Conservation (phyloP, 2,888 invertebrate genomes). For the Perdita meconis region DNA sequence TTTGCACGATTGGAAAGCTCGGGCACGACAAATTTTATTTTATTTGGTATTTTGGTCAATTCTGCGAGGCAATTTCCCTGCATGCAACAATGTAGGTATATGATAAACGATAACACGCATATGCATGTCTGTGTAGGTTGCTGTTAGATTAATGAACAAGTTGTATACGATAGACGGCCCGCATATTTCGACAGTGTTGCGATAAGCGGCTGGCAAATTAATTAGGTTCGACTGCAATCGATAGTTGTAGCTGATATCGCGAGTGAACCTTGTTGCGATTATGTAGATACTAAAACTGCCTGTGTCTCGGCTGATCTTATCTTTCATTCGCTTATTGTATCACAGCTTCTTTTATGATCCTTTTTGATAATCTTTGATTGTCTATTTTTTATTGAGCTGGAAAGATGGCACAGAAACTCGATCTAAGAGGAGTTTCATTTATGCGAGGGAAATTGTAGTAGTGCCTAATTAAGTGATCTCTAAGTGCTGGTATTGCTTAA, state of each 20-base stretch:
- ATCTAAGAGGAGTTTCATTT: no score
- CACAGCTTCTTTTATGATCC: no score
- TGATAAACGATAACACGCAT: neutral
- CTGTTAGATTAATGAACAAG: conserved; percentile 47
- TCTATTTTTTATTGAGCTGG: no score
- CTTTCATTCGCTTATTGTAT: neutral
- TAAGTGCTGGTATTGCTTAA: no score
- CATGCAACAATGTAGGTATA: neutral
- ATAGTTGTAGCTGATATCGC: conserved; percentile 47
- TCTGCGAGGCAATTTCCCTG: conserved; percentile 8
- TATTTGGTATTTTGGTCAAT: conserved; percentile 1
- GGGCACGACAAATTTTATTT: neutral
- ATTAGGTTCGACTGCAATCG: conserved; percentile 57
- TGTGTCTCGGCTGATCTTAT: conserved; percentile 18
- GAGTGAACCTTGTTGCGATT: conserved; percentile 29
- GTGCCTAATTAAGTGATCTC: no score
- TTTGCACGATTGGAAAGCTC: neutral
- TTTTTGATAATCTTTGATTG: no score
- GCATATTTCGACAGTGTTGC: conserved; percentile 39
- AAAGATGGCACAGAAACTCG: no score
- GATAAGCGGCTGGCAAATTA: conserved; percentile 57
- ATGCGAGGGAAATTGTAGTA: no score
- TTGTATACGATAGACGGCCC: conserved; percentile 32
- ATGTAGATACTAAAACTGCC: neutral
- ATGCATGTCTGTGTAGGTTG: neutral